Conservation (phyloP, 2,113 vertebrate genomes). For the Sylvilagus bachmani region DNA sequence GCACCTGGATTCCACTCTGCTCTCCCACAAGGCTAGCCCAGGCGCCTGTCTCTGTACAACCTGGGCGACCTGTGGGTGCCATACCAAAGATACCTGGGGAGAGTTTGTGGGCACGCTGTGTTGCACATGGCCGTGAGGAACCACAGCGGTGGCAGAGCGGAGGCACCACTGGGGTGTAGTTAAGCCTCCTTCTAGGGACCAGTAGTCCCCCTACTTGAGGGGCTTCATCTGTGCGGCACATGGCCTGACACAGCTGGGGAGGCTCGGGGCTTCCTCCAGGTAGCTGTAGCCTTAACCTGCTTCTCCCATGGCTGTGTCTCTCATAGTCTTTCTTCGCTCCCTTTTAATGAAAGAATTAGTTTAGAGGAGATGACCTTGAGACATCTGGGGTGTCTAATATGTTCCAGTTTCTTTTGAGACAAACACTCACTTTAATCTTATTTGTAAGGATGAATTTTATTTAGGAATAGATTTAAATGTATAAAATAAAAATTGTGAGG, state of each 20-base stretch:
- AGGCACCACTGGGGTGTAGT: too few relatives aligned
- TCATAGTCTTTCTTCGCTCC: neutral
- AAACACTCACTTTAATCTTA: too few relatives aligned
- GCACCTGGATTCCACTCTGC: neutral
- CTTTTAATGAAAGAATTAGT: neutral
- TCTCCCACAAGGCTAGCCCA: neutral
- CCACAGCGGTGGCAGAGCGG: neutral
- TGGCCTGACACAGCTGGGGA: too few relatives aligned
- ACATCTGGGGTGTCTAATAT: neutral
- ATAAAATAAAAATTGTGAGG: too few relatives aligned
- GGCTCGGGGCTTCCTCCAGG: neutral
- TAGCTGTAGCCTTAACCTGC: neutral
- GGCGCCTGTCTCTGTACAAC: neutral
- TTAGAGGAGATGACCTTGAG: neutral
- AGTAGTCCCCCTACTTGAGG: neutral
- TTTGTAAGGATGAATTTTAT: too few relatives aligned
- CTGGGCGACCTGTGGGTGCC: neutral
- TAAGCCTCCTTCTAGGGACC: neutral
- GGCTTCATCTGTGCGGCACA: neutral
- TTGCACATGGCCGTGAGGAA: neutral
- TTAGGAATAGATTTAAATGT: too few relatives aligned
- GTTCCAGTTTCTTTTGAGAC: neutral
- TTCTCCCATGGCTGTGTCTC: neutral
- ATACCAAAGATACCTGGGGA: accelerated
- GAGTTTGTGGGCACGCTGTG: accelerated